phyloP scores from a whole-genome alignment of 2,113 vertebrate genomes.

The Pseudorhombus dupliciocellatus region DNA sequence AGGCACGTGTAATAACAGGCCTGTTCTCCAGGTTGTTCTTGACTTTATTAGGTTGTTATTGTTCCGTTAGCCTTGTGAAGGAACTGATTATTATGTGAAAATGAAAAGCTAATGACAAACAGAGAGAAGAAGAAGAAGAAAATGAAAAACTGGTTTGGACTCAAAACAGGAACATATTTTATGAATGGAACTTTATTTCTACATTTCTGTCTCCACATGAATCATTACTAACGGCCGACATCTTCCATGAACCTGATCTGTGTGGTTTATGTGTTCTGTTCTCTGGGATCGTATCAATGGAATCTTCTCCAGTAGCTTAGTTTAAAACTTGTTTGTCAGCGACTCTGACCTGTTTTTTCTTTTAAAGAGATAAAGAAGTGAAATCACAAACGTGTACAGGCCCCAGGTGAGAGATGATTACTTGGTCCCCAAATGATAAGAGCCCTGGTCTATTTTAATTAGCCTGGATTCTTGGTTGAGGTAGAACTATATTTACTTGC shows the following conservation, averaged over 20 bases:
- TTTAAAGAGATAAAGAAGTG: constrained; percentile 10
- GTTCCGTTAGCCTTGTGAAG: neutral
- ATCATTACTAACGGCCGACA: no score
- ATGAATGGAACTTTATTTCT: no score
- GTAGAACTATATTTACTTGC: constrained; percentile 57
- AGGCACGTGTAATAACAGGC: neutral
- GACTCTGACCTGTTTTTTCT: constrained; percentile 7
- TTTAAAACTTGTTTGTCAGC: neutral
- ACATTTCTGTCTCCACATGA: no score
- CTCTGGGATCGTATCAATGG: no score
- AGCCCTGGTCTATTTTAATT: constrained; percentile 57
- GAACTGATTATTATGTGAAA: constrained; percentile 4
- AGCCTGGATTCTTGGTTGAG: constrained; percentile 59
- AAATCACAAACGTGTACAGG: constrained; percentile 28
- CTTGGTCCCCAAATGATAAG: constrained; percentile 42
- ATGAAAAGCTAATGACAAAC: neutral
- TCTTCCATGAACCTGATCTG: no score
- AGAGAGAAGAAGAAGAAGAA: neutral
- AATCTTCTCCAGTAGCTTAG: neutral
- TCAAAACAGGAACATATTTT: constrained; percentile 1
- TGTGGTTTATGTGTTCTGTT: no score
- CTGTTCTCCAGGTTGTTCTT: neutral
- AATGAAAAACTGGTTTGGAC: constrained; percentile 8
- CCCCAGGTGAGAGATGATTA: constrained; percentile 53
- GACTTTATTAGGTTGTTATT: neutral